Evolutionary conservation across 2,888 invertebrate genomes (phyloP).

Genomic region (Lasioglossum marginatum): DNA sequence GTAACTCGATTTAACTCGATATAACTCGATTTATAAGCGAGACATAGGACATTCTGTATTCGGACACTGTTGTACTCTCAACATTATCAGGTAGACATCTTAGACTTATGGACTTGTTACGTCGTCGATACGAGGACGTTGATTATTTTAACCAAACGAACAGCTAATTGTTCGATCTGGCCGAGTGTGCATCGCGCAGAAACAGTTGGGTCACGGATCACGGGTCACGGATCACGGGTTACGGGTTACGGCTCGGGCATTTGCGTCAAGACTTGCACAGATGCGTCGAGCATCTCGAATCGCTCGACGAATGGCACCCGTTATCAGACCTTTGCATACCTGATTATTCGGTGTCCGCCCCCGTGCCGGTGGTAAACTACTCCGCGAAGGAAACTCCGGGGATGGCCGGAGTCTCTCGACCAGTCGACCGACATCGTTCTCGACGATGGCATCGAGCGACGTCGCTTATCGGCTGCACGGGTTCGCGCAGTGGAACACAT

Average conservation of each 20-base stretch:
- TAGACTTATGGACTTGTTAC: too few relatives aligned
- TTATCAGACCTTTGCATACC: slow-evolving; percentile 79
- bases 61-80: too few relatives aligned
- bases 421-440: slow-evolving; percentile 41
- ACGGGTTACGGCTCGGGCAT: slow-evolving; percentile 3
- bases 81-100: too few relatives aligned
- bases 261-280: slow-evolving; percentile 36
- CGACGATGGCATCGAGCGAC: slow-evolving; percentile 33
- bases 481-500: slow-evolving; percentile 35
- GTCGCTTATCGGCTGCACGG: slow-evolving; percentile 54
- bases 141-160: too few relatives aligned
- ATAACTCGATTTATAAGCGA: too few relatives aligned
- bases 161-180: too few relatives aligned
- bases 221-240: not conserved
- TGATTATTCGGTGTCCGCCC: slow-evolving; percentile 77
- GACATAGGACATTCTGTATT: too few relatives aligned
- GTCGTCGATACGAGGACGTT: too few relatives aligned
- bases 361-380: slow-evolving; percentile 72
- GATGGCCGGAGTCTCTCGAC: slow-evolving; percentile 1
- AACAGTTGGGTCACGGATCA: not conserved
- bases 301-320: slow-evolving; percentile 59
- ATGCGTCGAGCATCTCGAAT: slow-evolving; percentile 47
- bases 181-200: not conserved
- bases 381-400: slow-evolving; percentile 60
- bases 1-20: too few relatives aligned